Conservation (phyloP, 2,888 invertebrate species). For the Drosophila ustulata region DNA sequence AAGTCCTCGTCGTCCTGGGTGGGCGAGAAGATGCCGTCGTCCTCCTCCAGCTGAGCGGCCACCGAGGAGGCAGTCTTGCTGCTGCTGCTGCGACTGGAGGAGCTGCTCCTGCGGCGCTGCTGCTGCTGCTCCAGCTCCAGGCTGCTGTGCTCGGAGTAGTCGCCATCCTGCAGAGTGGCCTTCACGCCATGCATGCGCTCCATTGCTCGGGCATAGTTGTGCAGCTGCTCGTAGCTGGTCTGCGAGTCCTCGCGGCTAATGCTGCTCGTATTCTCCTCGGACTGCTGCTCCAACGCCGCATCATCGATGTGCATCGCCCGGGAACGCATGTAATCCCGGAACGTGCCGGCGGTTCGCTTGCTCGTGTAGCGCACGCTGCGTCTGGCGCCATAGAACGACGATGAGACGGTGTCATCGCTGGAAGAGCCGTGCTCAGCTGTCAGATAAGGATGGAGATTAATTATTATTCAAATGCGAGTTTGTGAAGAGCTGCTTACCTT, state of each 20-base stretch:
- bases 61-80: constrained; percentile 58
- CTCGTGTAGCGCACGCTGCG: constrained; percentile 85
- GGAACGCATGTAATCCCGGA: constrained; percentile 84
- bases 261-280: constrained; percentile 82
- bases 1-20: constrained; percentile 79
- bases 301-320: constrained; percentile 83
- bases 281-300: constrained; percentile 78
- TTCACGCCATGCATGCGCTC: constrained; percentile 87
- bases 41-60: constrained; percentile 67
- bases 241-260: constrained; percentile 82
- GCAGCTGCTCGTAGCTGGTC: constrained; percentile 79
- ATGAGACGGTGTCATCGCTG: constrained; percentile 85
- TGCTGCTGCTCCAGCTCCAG: constrained; percentile 59
- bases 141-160: constrained; percentile 81
- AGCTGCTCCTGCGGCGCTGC: constrained; percentile 54
- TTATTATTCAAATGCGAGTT: not conserved
- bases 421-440: constrained; percentile 83
- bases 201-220: constrained; percentile 86
- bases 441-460: constrained; percentile 4
- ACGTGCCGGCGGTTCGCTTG: constrained; percentile 84
- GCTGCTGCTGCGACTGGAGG: constrained; percentile 68
- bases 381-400: constrained; percentile 84
- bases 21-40: constrained; percentile 80
- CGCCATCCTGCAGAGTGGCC: constrained; percentile 70
- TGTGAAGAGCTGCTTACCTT: constrained; percentile 61